Percentiles rank a stretch among this genome's conserved stretches.
Evolutionary conservation across 30 jellyfish, hydroid and myxozoan genomes (phyloP).

Genomic region (Turritopsis rubra): DNA sequence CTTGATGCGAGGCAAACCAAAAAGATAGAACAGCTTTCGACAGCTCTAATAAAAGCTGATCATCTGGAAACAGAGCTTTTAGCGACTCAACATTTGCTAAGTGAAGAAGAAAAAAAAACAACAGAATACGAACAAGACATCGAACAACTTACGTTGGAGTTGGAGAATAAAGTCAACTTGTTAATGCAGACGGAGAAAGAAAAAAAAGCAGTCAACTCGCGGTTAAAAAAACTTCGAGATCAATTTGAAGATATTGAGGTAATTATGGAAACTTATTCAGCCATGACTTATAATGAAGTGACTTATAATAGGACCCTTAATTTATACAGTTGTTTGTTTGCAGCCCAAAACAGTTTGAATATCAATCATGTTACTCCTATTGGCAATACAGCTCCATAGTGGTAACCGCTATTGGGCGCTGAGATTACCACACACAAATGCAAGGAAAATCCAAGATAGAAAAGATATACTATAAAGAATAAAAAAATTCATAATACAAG

Average conservation of each 20-base stretch:
- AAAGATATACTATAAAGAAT: no score
- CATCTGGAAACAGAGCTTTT: conserved; percentile 55
- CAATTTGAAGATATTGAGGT: conserved; percentile 49
- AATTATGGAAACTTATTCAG: background rate
- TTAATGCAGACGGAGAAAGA: conserved; percentile 29
- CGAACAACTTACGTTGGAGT: conserved; percentile 44
- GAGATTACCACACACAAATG: no score
- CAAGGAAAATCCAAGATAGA: no score
- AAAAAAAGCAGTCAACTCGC: conserved; percentile 38
- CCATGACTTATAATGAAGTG: background rate
- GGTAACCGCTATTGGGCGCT: no score
- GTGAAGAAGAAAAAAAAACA: conserved; percentile 57
- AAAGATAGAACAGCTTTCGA: conserved; percentile 37
- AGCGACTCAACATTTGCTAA: conserved; percentile 69
- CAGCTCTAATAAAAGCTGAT: conserved; percentile 39
- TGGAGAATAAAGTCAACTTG: conserved; percentile 42
- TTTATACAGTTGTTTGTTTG: no score
- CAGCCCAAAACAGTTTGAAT: no score
- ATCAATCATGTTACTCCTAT: no score
- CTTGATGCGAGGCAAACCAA: conserved; percentile 49
- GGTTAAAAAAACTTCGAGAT: conserved; percentile 15
- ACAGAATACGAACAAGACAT: conserved; percentile 60
- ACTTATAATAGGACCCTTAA: no score
- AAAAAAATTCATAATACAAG: no score
- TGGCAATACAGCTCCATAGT: no score